Evolutionary conservation across 2,113 vertebrate genomes (phyloP), one percentile per base, ranked within the genome.

Genomic region (Hemichromis elongatus): DNA sequence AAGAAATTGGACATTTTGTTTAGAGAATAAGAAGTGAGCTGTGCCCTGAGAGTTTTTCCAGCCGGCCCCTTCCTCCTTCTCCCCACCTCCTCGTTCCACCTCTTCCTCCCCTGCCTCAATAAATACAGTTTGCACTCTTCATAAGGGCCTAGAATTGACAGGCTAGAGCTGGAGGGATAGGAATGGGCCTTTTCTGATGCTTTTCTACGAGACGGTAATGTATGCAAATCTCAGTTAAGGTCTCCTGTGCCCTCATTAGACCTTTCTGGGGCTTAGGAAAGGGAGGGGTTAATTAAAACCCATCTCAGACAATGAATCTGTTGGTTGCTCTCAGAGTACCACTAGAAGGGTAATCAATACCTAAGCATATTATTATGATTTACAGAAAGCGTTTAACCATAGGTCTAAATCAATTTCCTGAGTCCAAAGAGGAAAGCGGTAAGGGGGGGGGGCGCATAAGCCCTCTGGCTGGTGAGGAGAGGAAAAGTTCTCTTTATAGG

Each of bases 211-310:
- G 77, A 85, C 56, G 81, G 21, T 96, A 94, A 96, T 95, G 57
- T 91, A 95, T 96, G 93, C 88, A 94, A 92, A 95, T 94, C 93
- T 94, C 90, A 93, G 90, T 95, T 93, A 93, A 95, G 89, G 92
- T 86, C 90, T 86, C 66, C 84, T 89, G 87, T 87, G 94, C 85
- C 91, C 90, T 90, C 85, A 92, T 95, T 94, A 94, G 90, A 79
- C 75, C 84, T 93, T 93, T 92, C 87, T 75, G 73, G 55, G 80
- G 66, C 86, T 91, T 80, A 82, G 78, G 59, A 88, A 85, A 88
- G 56, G 85, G 86, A 88, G 78, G 90, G 89, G 85, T 83, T 95
- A 92, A 95, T 96, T 95, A 94, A 94, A 94, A 93, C 55, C 89
- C 84, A 88, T 94, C 92, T 90, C 82, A 42, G 45, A 87, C 86